Percentiles rank a stretch among this genome's conserved stretches.
Evolutionary conservation across 2,113 vertebrate species (phyloP).

Genomic region (Montifringilla adamsi): DNA sequence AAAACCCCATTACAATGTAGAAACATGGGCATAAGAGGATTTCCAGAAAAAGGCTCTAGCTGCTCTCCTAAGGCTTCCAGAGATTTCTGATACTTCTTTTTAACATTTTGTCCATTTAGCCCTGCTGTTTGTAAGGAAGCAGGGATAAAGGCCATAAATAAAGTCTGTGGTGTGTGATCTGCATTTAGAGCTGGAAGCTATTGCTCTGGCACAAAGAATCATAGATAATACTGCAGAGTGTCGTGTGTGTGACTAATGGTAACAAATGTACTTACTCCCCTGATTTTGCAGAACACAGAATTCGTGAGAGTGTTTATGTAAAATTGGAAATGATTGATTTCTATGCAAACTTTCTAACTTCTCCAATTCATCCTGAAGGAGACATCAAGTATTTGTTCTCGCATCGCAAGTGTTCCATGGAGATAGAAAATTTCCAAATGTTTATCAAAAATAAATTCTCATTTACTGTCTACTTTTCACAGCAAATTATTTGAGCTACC

Average conservation of each 20-base stretch:
- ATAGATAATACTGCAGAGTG: neutral
- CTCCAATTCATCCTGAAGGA: neutral
- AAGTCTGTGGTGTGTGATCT: neutral
- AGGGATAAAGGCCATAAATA: neutral
- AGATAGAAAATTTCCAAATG: neutral
- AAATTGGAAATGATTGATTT: slow-evolving; percentile 6
- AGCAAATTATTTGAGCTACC: neutral
- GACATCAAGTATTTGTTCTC: neutral
- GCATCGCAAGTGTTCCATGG: neutral
- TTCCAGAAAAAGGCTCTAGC: neutral
- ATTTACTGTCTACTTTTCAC: neutral
- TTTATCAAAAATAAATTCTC: neutral
- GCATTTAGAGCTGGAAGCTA: slow-evolving; percentile 5
- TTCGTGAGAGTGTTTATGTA: neutral
- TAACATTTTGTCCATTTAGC: neutral
- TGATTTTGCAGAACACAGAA: neutral
- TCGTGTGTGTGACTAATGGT: neutral
- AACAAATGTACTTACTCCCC: slow-evolving; percentile 7
- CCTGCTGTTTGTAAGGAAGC: neutral
- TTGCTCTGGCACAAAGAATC: neutral
- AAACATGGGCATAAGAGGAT: neutral
- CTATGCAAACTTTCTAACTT: neutral
- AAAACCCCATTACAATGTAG: neutral
- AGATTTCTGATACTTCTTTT: neutral
- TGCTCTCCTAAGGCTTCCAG: neutral